These are phyloP conservation scores for Gavia stellata DNA, from an alignment of 2,113 vertebrate genomes.

Conservation along the genomic window DNA sequence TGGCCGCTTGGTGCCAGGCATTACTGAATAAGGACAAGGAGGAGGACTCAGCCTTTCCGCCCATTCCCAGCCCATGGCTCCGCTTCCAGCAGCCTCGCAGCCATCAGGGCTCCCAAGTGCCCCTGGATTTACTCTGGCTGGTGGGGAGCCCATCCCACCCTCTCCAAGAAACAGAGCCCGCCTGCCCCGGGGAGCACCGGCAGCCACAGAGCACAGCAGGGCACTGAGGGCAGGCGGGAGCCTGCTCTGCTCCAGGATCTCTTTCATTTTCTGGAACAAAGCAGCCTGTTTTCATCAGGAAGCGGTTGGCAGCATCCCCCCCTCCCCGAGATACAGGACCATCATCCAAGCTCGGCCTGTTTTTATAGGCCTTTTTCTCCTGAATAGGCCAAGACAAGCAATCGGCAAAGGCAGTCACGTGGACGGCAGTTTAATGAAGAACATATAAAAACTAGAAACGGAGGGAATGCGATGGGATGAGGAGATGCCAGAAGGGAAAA, in stretches of 20 bases:
- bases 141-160: not conserved
- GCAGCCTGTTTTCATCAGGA: conserved; percentile 28
- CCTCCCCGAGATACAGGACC: not conserved
- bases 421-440: conserved; percentile 15
- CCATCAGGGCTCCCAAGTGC: not conserved
- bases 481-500: not conserved
- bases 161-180: not conserved
- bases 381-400: conserved; percentile 28
- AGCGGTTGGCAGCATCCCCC: not conserved
- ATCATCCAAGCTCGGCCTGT: conserved; percentile 3
- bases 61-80: not conserved
- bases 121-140: not conserved
- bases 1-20: accelerated
- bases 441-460: not conserved
- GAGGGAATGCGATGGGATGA: accelerated
- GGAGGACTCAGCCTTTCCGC: accelerated
- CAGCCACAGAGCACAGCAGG: not conserved
- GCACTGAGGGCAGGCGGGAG: not conserved
- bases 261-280: conserved; percentile 37
- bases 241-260: not conserved
- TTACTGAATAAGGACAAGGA: conserved; percentile 13
- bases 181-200: not conserved
- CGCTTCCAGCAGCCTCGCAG: not conserved
- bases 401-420: not conserved
- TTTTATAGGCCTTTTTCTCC: conserved; percentile 28